phyloP scores from a whole-genome alignment of 2,888 invertebrate genomes.

The Amaurobius ferox region DNA sequence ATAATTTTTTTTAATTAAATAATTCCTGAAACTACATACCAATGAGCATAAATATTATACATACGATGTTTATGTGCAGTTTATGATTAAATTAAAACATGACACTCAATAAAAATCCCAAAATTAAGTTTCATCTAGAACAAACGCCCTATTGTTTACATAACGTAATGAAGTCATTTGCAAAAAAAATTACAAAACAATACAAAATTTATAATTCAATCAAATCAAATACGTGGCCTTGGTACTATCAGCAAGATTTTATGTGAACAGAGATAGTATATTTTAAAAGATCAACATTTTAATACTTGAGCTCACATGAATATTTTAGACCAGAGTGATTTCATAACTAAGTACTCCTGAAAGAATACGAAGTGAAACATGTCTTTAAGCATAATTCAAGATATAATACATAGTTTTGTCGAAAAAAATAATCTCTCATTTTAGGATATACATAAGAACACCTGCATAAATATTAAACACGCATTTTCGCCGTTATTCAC shows the following conservation, averaged over 20 bases:
- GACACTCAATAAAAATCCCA: neutral
- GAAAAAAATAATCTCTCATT: neutral
- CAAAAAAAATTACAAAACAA: neutral
- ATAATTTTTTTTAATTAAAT: too few species aligned
- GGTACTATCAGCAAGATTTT: too few species aligned
- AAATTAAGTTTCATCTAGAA: neutral
- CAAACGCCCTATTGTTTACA: conserved; percentile 25
- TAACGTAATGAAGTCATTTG: neutral
- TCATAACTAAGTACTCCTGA: neutral
- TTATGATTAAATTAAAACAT: too few species aligned
- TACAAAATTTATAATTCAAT: too few species aligned
- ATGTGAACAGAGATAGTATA: too few species aligned
- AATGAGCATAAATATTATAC: too few species aligned
- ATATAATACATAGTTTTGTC: neutral
- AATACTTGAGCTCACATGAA: conserved; percentile 31
- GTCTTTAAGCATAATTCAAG: neutral
- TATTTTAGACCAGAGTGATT: conserved; percentile 19
- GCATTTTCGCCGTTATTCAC: conserved; percentile 38
- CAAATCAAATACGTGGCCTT: too few species aligned
- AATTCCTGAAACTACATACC: too few species aligned
- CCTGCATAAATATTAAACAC: conserved; percentile 46
- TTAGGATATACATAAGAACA: conserved; percentile 11
- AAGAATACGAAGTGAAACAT: neutral
- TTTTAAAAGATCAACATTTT: conserved; percentile 2
- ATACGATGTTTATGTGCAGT: too few species aligned